These are phyloP conservation scores for Gnatocerus cornutus DNA, from an alignment of 2,888 invertebrate species.

Conservation along the genomic window DNA sequence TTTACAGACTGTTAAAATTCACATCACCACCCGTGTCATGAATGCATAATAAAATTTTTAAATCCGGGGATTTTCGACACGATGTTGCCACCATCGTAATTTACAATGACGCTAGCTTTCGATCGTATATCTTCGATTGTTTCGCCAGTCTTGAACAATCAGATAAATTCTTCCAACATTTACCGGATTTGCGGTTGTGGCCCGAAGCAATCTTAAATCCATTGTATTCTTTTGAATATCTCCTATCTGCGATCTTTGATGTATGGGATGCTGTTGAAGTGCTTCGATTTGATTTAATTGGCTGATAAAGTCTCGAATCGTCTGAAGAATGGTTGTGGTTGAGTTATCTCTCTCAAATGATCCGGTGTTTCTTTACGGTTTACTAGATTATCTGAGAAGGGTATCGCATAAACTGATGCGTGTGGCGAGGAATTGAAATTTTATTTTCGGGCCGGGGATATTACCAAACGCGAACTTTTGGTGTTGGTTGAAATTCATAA, in stretches of 20 bases:
- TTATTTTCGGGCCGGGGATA: slow-evolving; percentile 2
- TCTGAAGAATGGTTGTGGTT: slow-evolving; percentile 53
- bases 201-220: slow-evolving; percentile 58
- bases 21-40: slow-evolving; percentile 53
- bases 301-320: slow-evolving; percentile 64
- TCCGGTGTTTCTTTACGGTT: slow-evolving; percentile 54
- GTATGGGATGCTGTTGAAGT: slow-evolving; percentile 65
- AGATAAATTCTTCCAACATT: slow-evolving; percentile 60
- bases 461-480: neutral
- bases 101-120: slow-evolving; percentile 49
- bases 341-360: slow-evolving; percentile 57
- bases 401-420: slow-evolving; percentile 27
- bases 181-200: slow-evolving; percentile 63
- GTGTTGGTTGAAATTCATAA: too few species aligned
- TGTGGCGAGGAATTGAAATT: slow-evolving; percentile 25
- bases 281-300: slow-evolving; percentile 68
- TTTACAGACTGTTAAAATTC: slow-evolving; percentile 41
- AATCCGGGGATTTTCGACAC: slow-evolving; percentile 22
- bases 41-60: slow-evolving; percentile 53
- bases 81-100: slow-evolving; percentile 44
- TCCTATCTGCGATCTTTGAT: slow-evolving; percentile 64
- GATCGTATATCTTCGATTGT: slow-evolving; percentile 50
- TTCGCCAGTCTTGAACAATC: slow-evolving; percentile 56
- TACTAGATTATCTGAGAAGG: slow-evolving; percentile 36
- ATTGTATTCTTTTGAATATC: slow-evolving; percentile 64